phyloP scores from a whole-genome alignment of 2,797 vertebrate genomes.

The Macroramphosus scolopax region DNA sequence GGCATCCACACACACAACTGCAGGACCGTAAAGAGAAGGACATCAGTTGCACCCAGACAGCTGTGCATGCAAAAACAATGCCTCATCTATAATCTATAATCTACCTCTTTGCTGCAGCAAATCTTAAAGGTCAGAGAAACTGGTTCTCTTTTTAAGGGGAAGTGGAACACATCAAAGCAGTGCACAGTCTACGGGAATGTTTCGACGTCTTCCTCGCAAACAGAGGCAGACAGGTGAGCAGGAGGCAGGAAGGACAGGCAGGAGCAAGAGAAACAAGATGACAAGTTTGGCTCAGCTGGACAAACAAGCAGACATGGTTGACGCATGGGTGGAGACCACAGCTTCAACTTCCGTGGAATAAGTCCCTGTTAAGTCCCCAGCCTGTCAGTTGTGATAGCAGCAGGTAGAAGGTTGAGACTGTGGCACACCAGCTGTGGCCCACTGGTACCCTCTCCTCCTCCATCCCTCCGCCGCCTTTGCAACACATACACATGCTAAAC shows the following conservation, averaged over 20 bases:
- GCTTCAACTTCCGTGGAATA: conserved; percentile 26
- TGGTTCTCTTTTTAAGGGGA: conserved; percentile 2
- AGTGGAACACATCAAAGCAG: neutral
- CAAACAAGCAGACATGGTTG: conserved; percentile 16
- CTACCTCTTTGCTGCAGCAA: neutral
- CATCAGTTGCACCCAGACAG: conserved; percentile 34
- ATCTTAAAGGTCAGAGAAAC: conserved; percentile 1
- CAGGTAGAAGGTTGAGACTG: conserved; percentile 68
- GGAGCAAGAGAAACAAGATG: conserved; percentile 17
- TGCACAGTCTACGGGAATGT: neutral
- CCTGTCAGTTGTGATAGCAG: conserved; percentile 60
- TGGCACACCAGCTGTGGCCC: conserved; percentile 81
- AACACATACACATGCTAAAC: conserved; percentile 85
- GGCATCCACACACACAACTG: conserved; percentile 30
- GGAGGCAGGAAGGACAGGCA: conserved; percentile 2
- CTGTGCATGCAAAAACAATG: conserved; percentile 5
- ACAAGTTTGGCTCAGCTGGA: conserved; percentile 15
- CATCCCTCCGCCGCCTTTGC: conserved; percentile 67
- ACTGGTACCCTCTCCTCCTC: conserved; percentile 74
- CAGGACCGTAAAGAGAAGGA: conserved; percentile 16
- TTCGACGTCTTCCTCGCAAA: neutral
- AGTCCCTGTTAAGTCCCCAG: conserved; percentile 25
- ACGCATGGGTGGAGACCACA: conserved; percentile 11
- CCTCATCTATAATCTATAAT: neutral
- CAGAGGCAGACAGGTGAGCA: conserved; percentile 4